A percentile compares a stretch with the other conserved stretches of the same genome.
Evolutionary conservation across 92 coral and sea anemone species (phyloP).

Genomic region (Palythoa grandis): DNA sequence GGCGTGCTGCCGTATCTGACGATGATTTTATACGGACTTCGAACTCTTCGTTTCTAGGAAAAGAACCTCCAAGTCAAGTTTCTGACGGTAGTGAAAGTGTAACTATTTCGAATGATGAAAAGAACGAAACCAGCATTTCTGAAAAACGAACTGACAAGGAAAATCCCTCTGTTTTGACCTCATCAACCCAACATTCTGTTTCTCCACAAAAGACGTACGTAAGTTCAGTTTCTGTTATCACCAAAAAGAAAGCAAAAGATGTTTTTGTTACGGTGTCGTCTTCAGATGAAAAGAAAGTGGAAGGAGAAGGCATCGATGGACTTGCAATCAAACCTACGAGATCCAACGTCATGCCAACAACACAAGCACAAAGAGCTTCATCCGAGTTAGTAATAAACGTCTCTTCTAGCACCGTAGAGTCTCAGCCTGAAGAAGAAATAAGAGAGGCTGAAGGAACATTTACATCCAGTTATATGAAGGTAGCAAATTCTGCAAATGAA

Average conservation of each 20-base stretch:
- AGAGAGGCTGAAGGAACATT: neutral
- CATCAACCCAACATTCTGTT: neutral
- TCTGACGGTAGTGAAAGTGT: neutral
- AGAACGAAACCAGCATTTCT: neutral
- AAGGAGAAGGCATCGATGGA: neutral
- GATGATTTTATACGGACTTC: neutral
- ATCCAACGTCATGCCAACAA: neutral
- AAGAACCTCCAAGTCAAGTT: neutral
- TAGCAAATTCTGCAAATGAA: neutral
- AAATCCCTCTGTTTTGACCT: neutral
- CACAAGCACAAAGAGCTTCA: constrained; percentile 33
- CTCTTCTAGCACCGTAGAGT: neutral
- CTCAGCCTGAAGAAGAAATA: neutral
- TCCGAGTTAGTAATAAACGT: constrained; percentile 28
- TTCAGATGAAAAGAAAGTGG: neutral
- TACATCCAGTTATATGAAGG: neutral
- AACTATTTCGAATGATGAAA: neutral
- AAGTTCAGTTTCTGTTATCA: constrained; percentile 28
- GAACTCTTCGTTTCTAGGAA: neutral
- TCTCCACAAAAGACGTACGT: constrained; percentile 28
- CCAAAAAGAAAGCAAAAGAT: constrained; percentile 20
- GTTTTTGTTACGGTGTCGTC: constrained; percentile 33
- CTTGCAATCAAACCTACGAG: neutral
- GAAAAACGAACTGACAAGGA: neutral
- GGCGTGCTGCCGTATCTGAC: neutral